Conservation (phyloP, 2,797 vertebrate species). For the Melanotaenia nigrans region DNA sequence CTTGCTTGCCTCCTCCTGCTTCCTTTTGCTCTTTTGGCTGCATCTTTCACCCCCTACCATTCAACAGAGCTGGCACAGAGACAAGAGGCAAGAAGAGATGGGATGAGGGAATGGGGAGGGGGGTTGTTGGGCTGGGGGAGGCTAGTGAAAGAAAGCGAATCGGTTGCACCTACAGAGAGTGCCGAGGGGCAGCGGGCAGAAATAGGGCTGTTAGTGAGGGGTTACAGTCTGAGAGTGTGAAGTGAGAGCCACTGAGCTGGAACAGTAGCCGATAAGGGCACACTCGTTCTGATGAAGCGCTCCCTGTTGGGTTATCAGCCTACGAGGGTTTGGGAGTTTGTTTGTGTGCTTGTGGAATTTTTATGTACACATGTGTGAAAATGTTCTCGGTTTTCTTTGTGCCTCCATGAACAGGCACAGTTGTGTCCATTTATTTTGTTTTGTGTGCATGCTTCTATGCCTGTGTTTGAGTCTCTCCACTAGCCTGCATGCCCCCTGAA, state of each 20-base stretch:
- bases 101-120: conserved; percentile 21
- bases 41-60: conserved; percentile 59
- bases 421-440: conserved; percentile 5
- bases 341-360: conserved; percentile 28
- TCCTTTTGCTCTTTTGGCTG: conserved; percentile 64
- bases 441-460: not conserved
- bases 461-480: not conserved
- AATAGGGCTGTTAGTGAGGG: conserved; percentile 63
- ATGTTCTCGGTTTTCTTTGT: not conserved
- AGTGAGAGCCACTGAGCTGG: conserved; percentile 54
- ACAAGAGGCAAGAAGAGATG: conserved; percentile 54
- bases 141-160: conserved; percentile 61
- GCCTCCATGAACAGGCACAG: not conserved
- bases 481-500: conserved; percentile 6
- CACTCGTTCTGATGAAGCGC: conserved; percentile 60
- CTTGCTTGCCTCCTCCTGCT: conserved; percentile 57
- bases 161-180: conserved; percentile 58
- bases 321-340: conserved; percentile 27
- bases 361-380: conserved; percentile 19
- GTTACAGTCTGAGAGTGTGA: conserved; percentile 54
- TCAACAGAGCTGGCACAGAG: conserved; percentile 68
- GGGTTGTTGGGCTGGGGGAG: conserved; percentile 2
- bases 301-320: conserved; percentile 59
- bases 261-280: conserved; percentile 65
- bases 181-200: conserved; percentile 52